These are phyloP conservation scores for Aricia agestis DNA, from an alignment of 1,140 invertebrate genomes.

Conservation along the genomic window DNA sequence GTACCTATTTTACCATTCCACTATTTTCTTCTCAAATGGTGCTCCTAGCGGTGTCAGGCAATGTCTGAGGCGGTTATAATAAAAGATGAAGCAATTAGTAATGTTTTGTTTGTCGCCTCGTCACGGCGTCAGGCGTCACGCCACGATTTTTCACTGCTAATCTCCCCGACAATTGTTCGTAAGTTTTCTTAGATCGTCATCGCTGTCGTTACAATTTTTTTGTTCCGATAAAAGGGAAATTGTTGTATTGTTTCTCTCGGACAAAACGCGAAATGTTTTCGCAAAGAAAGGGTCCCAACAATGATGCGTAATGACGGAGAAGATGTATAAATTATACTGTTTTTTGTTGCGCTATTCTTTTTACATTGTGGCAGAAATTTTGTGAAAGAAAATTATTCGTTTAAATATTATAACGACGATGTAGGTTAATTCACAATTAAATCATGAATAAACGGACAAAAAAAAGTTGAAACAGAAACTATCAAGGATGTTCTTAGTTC, in stretches of 20 bases:
- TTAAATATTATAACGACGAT: too few relatives aligned
- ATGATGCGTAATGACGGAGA: constrained; percentile 15
- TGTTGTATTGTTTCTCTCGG: constrained; percentile 9
- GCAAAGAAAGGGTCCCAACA: constrained; percentile 8
- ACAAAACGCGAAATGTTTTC: constrained; percentile 11
- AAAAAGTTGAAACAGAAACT: too few relatives aligned
- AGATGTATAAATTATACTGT: constrained; percentile 24
- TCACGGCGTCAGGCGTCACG: constrained; percentile 27
- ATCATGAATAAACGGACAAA: too few relatives aligned
- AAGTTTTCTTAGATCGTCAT: constrained; percentile 45
- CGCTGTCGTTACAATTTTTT: constrained; percentile 31
- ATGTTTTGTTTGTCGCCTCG: constrained; percentile 44
- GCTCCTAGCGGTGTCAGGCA: constrained; percentile 15
- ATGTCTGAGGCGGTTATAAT: constrained; percentile 28
- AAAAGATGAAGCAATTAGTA: constrained; percentile 46
- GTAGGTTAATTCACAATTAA: too few relatives aligned
- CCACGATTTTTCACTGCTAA: constrained; percentile 53
- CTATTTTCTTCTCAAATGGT: not conserved
- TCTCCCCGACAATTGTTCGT: constrained; percentile 48
- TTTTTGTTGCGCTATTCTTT: constrained; percentile 15
- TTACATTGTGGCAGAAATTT: not conserved
- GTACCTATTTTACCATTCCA: constrained; percentile 20
- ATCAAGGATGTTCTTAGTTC: not conserved
- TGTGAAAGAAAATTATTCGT: too few relatives aligned
- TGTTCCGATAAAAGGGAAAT: constrained; percentile 22